Evolutionary conservation across 1,140 invertebrate genomes (phyloP).

Genomic region (Sinonovacula constricta): DNA sequence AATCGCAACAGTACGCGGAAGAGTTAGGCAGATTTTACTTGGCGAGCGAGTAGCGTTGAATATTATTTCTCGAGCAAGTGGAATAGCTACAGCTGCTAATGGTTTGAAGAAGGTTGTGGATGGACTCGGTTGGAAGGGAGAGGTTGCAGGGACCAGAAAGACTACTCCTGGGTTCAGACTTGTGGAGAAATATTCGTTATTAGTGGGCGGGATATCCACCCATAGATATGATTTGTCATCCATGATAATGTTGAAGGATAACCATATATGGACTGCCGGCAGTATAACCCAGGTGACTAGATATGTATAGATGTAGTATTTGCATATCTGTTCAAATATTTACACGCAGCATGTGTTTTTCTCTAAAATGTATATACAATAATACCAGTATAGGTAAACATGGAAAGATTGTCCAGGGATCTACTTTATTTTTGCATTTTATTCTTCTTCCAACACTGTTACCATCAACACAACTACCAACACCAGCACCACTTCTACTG

Average conservation of each 20-base stretch:
- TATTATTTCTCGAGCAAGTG: slow-evolving; percentile 77
- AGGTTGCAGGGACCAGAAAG: slow-evolving; percentile 79
- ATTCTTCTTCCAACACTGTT: no score
- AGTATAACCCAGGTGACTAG: slow-evolving; percentile 76
- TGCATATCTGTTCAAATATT: no score
- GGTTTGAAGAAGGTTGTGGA: slow-evolving; percentile 60
- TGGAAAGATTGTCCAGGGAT: no score
- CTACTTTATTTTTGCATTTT: no score
- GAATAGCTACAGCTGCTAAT: slow-evolving; percentile 77
- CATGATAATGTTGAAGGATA: slow-evolving; percentile 81
- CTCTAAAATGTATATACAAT: no score
- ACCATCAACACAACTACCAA: no score
- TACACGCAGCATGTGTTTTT: no score
- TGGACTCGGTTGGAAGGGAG: slow-evolving; percentile 72
- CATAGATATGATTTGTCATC: slow-evolving; percentile 80
- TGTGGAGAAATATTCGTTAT: slow-evolving; percentile 80
- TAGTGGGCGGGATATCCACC: slow-evolving; percentile 78
- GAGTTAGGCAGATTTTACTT: slow-evolving; percentile 76
- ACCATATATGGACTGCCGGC: slow-evolving; percentile 79
- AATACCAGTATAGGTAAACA: no score
- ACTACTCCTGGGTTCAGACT: slow-evolving; percentile 80
- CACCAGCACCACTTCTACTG: no score
- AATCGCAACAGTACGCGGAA: slow-evolving; percentile 76
- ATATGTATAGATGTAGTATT: no score
- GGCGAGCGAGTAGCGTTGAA: slow-evolving; percentile 79